Percentiles rank a stretch among this genome's conserved stretches.
Evolutionary conservation across 2,113 vertebrate genomes (phyloP).

Genomic region (Nesospiza acunhae): DNA sequence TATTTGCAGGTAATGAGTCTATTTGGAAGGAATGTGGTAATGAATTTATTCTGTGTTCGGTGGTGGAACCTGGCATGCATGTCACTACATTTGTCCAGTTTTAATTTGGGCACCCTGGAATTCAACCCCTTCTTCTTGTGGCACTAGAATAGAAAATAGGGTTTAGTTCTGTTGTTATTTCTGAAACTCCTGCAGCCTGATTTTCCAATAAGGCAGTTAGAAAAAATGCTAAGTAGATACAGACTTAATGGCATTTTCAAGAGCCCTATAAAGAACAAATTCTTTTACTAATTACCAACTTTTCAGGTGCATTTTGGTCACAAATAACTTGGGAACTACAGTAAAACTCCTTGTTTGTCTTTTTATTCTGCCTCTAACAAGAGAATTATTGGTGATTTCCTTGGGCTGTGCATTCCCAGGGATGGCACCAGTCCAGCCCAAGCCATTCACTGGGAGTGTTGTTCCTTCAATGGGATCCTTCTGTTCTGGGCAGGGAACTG

Average conservation of each 20-base stretch:
- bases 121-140: background rate
- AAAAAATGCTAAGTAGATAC: constrained; percentile 30
- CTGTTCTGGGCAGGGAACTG: background rate
- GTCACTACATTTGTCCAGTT: background rate
- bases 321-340: constrained; percentile 5
- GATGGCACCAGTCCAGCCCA: background rate
- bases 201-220: background rate
- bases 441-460: background rate
- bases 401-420: background rate
- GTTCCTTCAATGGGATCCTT: background rate
- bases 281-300: constrained; percentile 28
- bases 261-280: constrained; percentile 7
- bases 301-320: constrained; percentile 22
- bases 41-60: background rate
- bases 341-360: background rate
- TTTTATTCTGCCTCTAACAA: background rate
- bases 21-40: background rate
- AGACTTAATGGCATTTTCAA: constrained; percentile 27
- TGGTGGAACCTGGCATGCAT: background rate
- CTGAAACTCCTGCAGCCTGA: background rate
- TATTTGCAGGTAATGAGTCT: background rate
- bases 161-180: background rate
- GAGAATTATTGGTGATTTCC: background rate
- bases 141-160: background rate
- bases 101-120: background rate